Evolutionary conservation across 2,888 invertebrate species (phyloP), one percentile per base, ranked within the genome.

Genomic region (Anticlea derivata): DNA sequence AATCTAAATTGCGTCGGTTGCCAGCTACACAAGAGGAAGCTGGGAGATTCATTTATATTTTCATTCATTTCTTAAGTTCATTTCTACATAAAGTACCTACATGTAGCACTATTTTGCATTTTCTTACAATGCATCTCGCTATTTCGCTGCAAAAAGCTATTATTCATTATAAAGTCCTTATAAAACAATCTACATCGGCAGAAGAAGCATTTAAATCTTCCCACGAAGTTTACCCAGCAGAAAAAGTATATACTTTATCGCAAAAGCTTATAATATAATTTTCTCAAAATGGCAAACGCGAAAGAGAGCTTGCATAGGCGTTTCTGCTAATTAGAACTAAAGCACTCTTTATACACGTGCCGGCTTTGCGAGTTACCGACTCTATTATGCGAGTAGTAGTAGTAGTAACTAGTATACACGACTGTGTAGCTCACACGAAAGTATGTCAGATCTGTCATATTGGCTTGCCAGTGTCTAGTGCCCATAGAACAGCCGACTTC

Each of bases 271-370:
- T 41, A 23, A 46, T 37, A 46, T 37, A 46, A 41, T 31, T 37
- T 41, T 51, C 38, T 37, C 13, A 45, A 47, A 51, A 47, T 27
- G 37, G 47, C 33, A 38, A 31, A 37, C 17, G 17, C 17, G 8
- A 31, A 27, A 12, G 33, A 40, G 7, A 39, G 33, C 33, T 31
- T 38, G 38, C 43, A 38, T 31, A 50, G 22, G 29, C 8, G 24
- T 46, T 46, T 45, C 41, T 51, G 40, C 51, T 51, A 46, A 46
- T 51, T 51, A 46, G 20, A 44, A 46, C 34, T 22, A 13, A 26
- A 27, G 31, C 12, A n/a, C n/a, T n/a, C 5, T 22, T 24, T 12
- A 30, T 30, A 23, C 22, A 40, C 11, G 11, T 2, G 35, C 11
- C 7, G 7, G 39, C 35, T 17, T 17, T 17, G 17, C 17, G 17